A percentile compares a stretch with the other conserved stretches of the same genome.
phyloP scores from a whole-genome alignment of 2,888 invertebrate genomes.

The Polyommatus icarus region DNA sequence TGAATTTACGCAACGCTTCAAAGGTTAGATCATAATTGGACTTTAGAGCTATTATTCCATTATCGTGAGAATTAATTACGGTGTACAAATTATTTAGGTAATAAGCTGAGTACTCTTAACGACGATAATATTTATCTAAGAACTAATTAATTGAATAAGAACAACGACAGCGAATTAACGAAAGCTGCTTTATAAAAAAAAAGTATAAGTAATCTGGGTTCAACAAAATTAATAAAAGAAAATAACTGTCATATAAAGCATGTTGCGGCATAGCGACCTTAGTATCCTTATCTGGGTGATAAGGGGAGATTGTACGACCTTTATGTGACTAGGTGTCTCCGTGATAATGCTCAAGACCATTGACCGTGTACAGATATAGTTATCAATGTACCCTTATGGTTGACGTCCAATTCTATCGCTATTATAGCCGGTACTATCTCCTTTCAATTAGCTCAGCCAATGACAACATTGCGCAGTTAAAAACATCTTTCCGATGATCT shows the following conservation, averaged over 20 bases:
- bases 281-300: constrained; percentile 68
- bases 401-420: background rate
- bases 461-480: constrained; percentile 13
- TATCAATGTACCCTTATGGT: constrained; percentile 22
- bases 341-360: constrained; percentile 69
- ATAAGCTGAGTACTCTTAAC: background rate
- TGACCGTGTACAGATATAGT: constrained; percentile 63
- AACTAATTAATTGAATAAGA: background rate
- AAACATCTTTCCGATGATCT: constrained; percentile 10
- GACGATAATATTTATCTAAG: background rate
- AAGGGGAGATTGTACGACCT: constrained; percentile 73
- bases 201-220: background rate
- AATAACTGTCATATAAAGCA: constrained; percentile 40
- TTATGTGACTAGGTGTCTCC: constrained; percentile 68
- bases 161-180: background rate
- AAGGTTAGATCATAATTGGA: constrained; percentile 30
- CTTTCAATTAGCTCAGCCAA: constrained; percentile 1
- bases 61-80: constrained; percentile 10
- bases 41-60: constrained; percentile 25
- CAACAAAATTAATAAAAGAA: constrained; percentile 21
- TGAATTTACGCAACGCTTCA: constrained; percentile 26
- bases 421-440: background rate
- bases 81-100: constrained; percentile 16
- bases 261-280: constrained; percentile 72
- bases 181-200: background rate